These are phyloP conservation scores for Vireo altiloquus DNA, from an alignment of 2,113 vertebrate genomes.

Conservation along the genomic window DNA sequence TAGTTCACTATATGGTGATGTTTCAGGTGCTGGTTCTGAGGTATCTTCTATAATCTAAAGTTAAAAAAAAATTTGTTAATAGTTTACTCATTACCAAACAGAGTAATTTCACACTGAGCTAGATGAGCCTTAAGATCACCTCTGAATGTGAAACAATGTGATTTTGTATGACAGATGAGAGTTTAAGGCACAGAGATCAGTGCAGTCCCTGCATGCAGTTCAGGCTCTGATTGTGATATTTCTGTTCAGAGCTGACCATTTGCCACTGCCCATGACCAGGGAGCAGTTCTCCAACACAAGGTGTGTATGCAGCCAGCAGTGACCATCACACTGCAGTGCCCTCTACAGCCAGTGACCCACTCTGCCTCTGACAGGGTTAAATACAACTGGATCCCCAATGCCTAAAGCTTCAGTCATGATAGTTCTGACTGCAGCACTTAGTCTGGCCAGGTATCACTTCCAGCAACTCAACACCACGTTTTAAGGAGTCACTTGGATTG, in stretches of 20 bases:
- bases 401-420: not conserved
- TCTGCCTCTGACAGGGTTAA: not conserved
- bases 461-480: not conserved
- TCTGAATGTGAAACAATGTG: not conserved
- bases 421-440: not conserved
- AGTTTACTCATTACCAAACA: not conserved
- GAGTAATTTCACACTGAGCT: not conserved
- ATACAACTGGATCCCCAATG: not conserved
- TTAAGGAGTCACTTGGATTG: not conserved
- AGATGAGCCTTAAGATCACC: not conserved
- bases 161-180: not conserved
- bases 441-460: not conserved
- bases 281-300: not conserved
- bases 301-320: not conserved
- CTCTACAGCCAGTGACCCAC: not conserved
- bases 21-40: slow-evolving; percentile 27
- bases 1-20: slow-evolving; percentile 69
- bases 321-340: no score
- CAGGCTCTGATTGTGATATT: not conserved
- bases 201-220: not conserved
- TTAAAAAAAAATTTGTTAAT: not conserved
- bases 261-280: rapidly evolving
- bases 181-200: not conserved
- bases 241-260: not conserved
- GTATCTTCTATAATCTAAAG: slow-evolving; percentile 24